Evolutionary conservation across 2,797 vertebrate species (phyloP).

Genomic region (Sarcoramphus papa): DNA sequence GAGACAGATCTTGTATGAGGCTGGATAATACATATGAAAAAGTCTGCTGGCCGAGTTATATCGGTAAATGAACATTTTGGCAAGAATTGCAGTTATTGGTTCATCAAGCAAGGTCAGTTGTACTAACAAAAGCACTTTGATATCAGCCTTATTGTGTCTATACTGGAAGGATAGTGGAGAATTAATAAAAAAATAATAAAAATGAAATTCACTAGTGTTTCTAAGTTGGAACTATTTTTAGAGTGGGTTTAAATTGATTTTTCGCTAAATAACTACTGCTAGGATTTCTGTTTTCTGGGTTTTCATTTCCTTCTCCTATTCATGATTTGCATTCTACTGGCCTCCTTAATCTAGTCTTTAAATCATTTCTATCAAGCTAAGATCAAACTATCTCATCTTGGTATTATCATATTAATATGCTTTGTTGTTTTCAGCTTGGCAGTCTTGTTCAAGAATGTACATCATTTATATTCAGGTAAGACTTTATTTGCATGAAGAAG

Average conservation of each 20-base stretch:
- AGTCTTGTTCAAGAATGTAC: not conserved
- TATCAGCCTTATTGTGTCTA: not conserved
- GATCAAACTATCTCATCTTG: not conserved
- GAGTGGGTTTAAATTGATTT: not conserved
- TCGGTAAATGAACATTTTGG: not conserved
- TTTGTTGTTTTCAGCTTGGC: slow-evolving; percentile 8
- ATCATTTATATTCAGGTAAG: slow-evolving; percentile 24
- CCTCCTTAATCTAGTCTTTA: slow-evolving; percentile 5
- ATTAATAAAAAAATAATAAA: not conserved
- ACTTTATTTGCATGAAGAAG: slow-evolving; percentile 20
- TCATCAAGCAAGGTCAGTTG: not conserved
- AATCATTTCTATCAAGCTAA: not conserved
- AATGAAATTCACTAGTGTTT: not conserved
- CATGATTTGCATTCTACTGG: not conserved
- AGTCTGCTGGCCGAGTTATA: not conserved
- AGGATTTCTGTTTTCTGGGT: not conserved
- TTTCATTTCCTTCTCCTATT: not conserved
- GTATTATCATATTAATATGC: not conserved
- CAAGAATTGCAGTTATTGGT: not conserved
- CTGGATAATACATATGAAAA: not conserved
- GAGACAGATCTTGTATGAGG: not conserved
- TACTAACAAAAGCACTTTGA: not conserved
- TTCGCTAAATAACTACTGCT: not conserved
- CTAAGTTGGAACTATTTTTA: not conserved
- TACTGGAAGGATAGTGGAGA: not conserved